Base-by-base conservation (phyloP, 2,113 vertebrate genomes). In the Mesembrinibis cayennensis region DNA sequence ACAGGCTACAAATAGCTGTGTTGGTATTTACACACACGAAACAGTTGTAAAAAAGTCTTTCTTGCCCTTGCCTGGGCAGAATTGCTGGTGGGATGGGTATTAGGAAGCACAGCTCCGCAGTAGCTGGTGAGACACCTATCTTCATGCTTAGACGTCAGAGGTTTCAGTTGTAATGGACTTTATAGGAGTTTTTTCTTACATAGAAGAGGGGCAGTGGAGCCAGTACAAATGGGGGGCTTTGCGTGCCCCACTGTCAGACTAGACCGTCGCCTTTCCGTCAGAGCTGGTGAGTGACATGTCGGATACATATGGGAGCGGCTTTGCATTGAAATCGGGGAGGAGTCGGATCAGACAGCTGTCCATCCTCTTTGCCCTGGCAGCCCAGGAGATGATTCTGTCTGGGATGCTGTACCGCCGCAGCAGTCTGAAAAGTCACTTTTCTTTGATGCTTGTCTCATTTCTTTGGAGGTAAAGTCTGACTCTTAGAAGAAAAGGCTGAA, bases 301-400 rank as follows among this genome's bases (percentile, higher is more conserved):
- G 3, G 36, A 53, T 38, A 11, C 16, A 7, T 32, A 7, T 1
- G 42, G 34, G 56, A 89, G 36, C 34, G 82, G 42, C 77, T 87
- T 71, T 73, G 29, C 65, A 52, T 8, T 87, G 79, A 49, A 69
- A 70, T 7, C 2, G 1, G 11, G n/a, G 29, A 50, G 32, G 38
- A 74, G 34, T 44, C 1, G 3, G 61, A n/a, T n/a, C 18, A 16
- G 23, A 63, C 70, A 49, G 22, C 21, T 85, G 36, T 49, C 66
- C 1, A 0, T 85, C 26, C 30, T 38, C 36, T 47, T 85, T 0
- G 0, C 34, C 36, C 42, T 55, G 47, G 22, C n/a, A 56, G 44
- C 55, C 16, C 1, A 5, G 53, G 34, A 32, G 12, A 11, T 36
- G 40, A 13, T 69, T 56, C 76, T 82, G 17, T 47, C 42, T 49